Percentiles rank a stretch among this genome's conserved stretches.
phyloP scores from a whole-genome alignment of 2,888 invertebrate genomes.

The Conistra vaccinii region DNA sequence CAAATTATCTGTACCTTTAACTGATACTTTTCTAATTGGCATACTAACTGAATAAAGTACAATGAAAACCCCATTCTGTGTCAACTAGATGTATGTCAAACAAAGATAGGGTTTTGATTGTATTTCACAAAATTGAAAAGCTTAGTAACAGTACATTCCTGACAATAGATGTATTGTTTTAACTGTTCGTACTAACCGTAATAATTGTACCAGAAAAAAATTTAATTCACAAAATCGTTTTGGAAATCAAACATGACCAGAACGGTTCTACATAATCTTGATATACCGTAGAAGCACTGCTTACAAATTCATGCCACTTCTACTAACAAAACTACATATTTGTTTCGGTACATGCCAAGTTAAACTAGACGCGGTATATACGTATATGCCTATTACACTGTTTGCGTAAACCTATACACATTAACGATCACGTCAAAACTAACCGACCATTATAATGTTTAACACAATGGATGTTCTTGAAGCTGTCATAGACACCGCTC shows the following conservation, averaged over 20 bases:
- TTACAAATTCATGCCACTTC: neutral
- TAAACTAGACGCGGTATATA: neutral
- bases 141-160: slow-evolving; percentile 40
- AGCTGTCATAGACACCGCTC: slow-evolving; percentile 59
- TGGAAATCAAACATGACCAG: slow-evolving; percentile 8
- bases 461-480: slow-evolving; percentile 61
- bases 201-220: slow-evolving; percentile 42
- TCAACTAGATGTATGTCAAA: slow-evolving; percentile 34
- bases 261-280: slow-evolving; percentile 23
- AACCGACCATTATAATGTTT: slow-evolving; percentile 44
- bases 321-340: neutral
- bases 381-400: slow-evolving; percentile 15
- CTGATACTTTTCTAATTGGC: neutral
- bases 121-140: slow-evolving; percentile 40
- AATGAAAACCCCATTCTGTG: neutral
- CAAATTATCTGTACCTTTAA: neutral
- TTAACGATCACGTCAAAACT: slow-evolving; percentile 49
- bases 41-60: slow-evolving; percentile 12
- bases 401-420: slow-evolving; percentile 42
- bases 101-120: slow-evolving; percentile 33
- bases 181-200: slow-evolving; percentile 18
- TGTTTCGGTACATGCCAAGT: slow-evolving; percentile 12
- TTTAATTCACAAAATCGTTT: slow-evolving; percentile 8
- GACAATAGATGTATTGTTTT: slow-evolving; percentile 57
- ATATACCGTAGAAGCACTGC: neutral